Base-by-base conservation (phyloP, 2,797 vertebrate genomes). In the Sphenodon punctatus region DNA sequence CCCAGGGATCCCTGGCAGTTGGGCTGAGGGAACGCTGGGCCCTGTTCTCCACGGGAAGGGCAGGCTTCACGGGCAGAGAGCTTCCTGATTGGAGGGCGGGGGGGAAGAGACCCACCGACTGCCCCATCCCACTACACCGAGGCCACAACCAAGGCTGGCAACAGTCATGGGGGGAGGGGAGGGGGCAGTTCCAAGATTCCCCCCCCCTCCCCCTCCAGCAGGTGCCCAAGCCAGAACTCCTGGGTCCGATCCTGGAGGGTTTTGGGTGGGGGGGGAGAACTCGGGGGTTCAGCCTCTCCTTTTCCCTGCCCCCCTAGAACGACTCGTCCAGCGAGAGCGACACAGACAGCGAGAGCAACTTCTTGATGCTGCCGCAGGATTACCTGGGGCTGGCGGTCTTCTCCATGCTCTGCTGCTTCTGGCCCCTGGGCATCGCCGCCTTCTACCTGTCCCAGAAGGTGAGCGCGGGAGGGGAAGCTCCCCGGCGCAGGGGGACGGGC, bases 391-490 rank as follows among this genome's bases (percentile, higher is more conserved):
- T 98, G 88, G 97, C 97, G 2, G 97, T 98, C 67, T 98, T 98
- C 95, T 98, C 97, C 66, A 97, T 98, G 97, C 96, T 98, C 64
- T 98, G 97, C 88, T 98, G 97, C 85, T 98, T 98, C 95, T 98
- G 97, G 98, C 97, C 97, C 8, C 92, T 98, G 82, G 98, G 97
- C 89, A 98, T 98, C 2, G 97, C 97, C 17, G 97, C 97, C 43
- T 98, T 98, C 94, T 98, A 97, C 93, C 95, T 98, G 75, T 97
- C 97, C 74, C 97, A 98, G 91, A 98, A 98, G 97, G 98, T 98
- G 94, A 92, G 93, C 8, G 16, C 32, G 5, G 30, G 22, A 41
- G 15, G 3, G 51, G 39, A 10, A 4, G 11, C 8, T 9, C 17
- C 3, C 11, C 23, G 49, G 12, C 2, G 42, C 20, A 17, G 6